Percentiles rank a stretch among this genome's conserved stretches.
phyloP scores from a whole-genome alignment of 2,113 vertebrate genomes.

The Bufo bufo region DNA sequence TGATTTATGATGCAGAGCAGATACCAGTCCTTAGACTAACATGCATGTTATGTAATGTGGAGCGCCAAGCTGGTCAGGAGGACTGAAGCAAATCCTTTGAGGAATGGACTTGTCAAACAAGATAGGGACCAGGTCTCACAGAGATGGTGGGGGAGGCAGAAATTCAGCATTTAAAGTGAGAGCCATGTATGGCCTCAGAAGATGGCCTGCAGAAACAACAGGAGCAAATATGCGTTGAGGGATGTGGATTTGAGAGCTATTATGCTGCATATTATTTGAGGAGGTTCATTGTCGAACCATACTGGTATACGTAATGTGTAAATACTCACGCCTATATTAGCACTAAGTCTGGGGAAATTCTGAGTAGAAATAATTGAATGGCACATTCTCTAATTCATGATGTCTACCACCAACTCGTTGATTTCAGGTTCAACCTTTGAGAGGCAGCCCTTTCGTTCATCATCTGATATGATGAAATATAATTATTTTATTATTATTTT shows the following conservation, averaged over 20 bases:
- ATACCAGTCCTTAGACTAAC: conserved; percentile 26
- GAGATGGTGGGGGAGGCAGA: background rate
- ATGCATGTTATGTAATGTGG: conserved; percentile 24
- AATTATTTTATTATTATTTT: no score
- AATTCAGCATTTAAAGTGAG: background rate
- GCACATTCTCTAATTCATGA: background rate
- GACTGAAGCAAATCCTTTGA: conserved; percentile 17
- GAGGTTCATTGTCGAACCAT: background rate
- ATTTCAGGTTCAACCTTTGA: no score
- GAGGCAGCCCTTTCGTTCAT: no score
- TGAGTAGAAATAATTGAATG: background rate
- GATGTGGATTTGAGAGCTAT: background rate
- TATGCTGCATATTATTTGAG: background rate
- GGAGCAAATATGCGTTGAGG: background rate
- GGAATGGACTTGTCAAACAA: conserved; percentile 34
- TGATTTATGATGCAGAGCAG: conserved; percentile 11
- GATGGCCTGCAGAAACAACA: background rate
- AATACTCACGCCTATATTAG: background rate
- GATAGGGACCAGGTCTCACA: conserved; percentile 24
- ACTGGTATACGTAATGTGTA: background rate
- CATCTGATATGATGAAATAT: no score
- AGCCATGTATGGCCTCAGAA: background rate
- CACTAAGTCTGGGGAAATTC: background rate
- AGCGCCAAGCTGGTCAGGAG: conserved; percentile 16
- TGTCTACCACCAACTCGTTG: background rate